Evolutionary conservation across 1,140 invertebrate genomes (phyloP).

Genomic region (Melitaea cinxia): DNA sequence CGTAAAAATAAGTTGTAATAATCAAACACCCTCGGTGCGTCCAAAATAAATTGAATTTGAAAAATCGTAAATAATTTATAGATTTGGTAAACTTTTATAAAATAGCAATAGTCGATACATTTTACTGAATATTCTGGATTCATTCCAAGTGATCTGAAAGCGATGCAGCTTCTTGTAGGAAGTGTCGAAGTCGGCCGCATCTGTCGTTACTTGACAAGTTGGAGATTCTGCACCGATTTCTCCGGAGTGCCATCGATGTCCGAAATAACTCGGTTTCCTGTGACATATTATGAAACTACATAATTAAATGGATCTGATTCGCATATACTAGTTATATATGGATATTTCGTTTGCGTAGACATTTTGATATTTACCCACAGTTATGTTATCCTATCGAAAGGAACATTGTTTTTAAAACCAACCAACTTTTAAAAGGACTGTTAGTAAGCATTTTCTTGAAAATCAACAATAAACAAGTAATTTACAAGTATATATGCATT

Average conservation of each 20-base stretch:
- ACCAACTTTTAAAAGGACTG: no score
- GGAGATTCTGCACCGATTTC: conserved; percentile 17
- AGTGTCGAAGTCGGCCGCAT: conserved; percentile 19
- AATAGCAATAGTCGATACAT: not conserved
- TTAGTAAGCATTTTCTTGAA: no score
- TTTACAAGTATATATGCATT: no score
- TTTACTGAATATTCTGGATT: conserved; percentile 4
- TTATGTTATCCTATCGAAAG: no score
- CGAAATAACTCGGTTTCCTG: not conserved
- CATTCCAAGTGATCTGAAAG: conserved; percentile 4
- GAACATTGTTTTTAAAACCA: no score
- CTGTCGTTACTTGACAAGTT: conserved; percentile 30
- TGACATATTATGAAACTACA: no score
- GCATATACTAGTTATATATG: no score
- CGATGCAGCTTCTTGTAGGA: conserved; percentile 5
- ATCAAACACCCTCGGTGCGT: not conserved
- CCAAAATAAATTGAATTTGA: not conserved
- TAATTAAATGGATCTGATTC: no score
- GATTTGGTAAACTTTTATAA: not conserved
- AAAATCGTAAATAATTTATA: not conserved
- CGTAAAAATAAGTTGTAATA: no score
- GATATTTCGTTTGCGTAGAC: no score
- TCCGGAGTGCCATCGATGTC: conserved; percentile 13
- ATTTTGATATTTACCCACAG: no score
- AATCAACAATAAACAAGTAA: no score